Percentiles rank a stretch among this genome's conserved stretches.
Evolutionary conservation across 1,140 invertebrate species (phyloP).

Genomic region (Sarcophaga peregrina): DNA sequence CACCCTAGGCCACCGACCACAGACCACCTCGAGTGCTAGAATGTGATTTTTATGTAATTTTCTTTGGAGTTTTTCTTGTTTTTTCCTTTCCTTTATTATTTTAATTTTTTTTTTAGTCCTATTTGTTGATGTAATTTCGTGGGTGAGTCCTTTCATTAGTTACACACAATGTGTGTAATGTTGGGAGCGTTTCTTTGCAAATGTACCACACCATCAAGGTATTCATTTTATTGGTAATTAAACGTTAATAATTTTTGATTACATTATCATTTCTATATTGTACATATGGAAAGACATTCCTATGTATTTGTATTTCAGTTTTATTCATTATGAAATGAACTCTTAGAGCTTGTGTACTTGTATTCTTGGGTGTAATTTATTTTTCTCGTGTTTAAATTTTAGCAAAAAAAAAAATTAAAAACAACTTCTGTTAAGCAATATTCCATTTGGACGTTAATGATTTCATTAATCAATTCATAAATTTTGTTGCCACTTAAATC

Average conservation of each 20-base stretch:
- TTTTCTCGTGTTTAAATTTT: no score
- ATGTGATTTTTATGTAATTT: slow-evolving; percentile 27
- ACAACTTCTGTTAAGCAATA: no score
- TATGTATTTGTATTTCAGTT: no score
- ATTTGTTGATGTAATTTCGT: background rate
- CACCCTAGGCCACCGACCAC: background rate
- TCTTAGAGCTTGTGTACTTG: no score
- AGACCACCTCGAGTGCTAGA: slow-evolving; percentile 14
- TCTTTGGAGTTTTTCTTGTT: background rate
- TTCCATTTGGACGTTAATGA: slow-evolving; percentile 2
- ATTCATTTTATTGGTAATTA: slow-evolving; percentile 31
- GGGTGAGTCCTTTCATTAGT: background rate
- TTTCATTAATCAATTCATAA: slow-evolving; percentile 32
- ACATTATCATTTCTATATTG: background rate
- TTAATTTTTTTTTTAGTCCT: background rate
- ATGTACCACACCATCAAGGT: background rate
- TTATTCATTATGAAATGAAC: no score
- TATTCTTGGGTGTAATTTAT: no score
- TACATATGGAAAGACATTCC: no score
- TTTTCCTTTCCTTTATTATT: no score
- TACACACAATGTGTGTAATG: background rate
- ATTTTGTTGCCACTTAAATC: background rate
- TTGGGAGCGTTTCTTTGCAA: slow-evolving; percentile 17
- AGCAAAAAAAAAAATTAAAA: no score
- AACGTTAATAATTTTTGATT: slow-evolving; percentile 37